A percentile compares a stretch with the other conserved stretches of the same genome.
Evolutionary conservation across 1,140 invertebrate genomes (phyloP).

Genomic region (Tribolium castaneum): DNA sequence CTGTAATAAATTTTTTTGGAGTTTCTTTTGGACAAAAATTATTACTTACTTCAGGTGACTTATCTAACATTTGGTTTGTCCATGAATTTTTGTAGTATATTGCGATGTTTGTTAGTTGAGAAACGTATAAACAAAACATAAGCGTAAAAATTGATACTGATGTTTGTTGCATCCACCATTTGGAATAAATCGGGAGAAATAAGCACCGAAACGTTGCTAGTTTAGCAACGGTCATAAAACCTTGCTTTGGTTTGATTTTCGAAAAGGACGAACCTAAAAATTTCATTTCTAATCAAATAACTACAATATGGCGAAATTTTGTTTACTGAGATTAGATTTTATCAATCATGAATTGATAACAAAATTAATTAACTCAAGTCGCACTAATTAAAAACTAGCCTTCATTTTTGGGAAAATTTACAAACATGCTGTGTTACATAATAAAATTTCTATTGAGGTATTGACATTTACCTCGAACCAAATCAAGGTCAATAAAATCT

Average conservation of each 20-base stretch:
- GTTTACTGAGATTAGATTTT: no score
- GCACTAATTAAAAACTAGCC: background rate
- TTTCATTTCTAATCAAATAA: constrained; percentile 40
- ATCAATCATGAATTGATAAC: no score
- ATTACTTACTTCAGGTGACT: constrained; percentile 52
- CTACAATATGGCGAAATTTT: no score
- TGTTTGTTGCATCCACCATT: constrained; percentile 92
- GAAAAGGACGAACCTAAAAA: constrained; percentile 88
- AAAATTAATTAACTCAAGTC: background rate
- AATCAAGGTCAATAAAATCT: constrained; percentile 94
- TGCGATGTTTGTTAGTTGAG: constrained; percentile 65
- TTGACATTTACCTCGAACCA: constrained; percentile 76
- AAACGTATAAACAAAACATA: constrained; percentile 61
- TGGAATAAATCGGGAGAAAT: constrained; percentile 83
- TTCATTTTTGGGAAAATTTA: background rate
- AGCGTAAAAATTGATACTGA: constrained; percentile 77
- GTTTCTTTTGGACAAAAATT: background rate
- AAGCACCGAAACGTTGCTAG: constrained; percentile 82
- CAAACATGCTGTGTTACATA: background rate
- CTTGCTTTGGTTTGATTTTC: constrained; percentile 92
- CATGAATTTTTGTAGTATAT: constrained; percentile 66
- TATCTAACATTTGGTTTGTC: background rate
- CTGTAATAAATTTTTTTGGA: constrained; percentile 57
- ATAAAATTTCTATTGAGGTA: background rate
- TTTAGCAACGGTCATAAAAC: constrained; percentile 82